These are phyloP conservation scores for Plumapathes pennacea DNA, from an alignment of 92 coral and sea anemone species.

Conservation along the genomic window DNA sequence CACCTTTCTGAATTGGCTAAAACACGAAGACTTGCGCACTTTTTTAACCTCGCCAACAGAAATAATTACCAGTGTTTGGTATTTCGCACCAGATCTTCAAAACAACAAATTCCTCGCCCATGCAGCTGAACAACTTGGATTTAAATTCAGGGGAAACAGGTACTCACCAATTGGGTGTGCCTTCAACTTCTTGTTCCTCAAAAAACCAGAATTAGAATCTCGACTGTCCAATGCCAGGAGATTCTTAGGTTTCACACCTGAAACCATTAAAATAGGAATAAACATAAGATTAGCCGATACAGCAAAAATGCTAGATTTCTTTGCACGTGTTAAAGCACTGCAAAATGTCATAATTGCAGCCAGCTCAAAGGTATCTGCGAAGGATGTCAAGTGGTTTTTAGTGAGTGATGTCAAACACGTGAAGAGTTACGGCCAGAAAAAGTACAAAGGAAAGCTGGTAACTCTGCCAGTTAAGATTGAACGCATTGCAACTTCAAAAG, in stretches of 20 bases:
- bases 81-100: conserved; percentile 48
- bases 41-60: conserved; percentile 53
- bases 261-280: conserved; percentile 49
- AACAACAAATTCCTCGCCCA: conserved; percentile 41
- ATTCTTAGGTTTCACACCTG: conserved; percentile 19
- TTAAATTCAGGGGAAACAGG: conserved; percentile 38
- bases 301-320: conserved; percentile 19
- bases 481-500: conserved; percentile 39
- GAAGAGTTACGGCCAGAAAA: conserved; percentile 31
- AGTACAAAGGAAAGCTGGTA: conserved; percentile 36
- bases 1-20: conserved; percentile 39
- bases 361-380: conserved; percentile 11
- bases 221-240: conserved; percentile 16
- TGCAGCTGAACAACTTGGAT: conserved; percentile 22
- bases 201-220: conserved; percentile 16
- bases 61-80: conserved; percentile 63
- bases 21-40: conserved; percentile 14
- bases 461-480: conserved; percentile 55
- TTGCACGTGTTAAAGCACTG: conserved; percentile 50
- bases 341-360: conserved; percentile 20
- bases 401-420: conserved; percentile 56
- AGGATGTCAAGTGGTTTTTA: conserved; percentile 58
- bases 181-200: conserved; percentile 60
- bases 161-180: conserved; percentile 69
- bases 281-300: conserved; percentile 72